Evolutionary conservation across 2,888 invertebrate genomes (phyloP), one percentile per base, ranked within the genome.

Genomic region (Thelaira solivaga): DNA sequence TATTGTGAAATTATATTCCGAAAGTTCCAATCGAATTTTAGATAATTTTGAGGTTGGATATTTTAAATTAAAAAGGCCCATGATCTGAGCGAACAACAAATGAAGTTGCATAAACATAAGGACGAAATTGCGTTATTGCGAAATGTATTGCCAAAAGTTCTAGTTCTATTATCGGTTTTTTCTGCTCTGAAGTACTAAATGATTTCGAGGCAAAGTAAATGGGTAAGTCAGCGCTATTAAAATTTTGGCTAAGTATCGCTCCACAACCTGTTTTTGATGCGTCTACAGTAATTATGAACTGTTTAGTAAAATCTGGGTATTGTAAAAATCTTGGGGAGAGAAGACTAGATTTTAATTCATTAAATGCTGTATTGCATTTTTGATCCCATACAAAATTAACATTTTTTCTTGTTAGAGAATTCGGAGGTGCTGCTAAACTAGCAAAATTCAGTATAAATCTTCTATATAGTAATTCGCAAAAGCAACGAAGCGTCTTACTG

Each of bases 401-500:
- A 26, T 51, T 59, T 41, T 65, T 65, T 2, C 51, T 31, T n/a
- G 36, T 65, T 10, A 67, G 8, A 10, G 5, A n/a, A 20, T 67
- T 53, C 26, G 53, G 53, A 0, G 67, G 67, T 24, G 67, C 67
- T 29, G 53, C 65, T 7, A 51, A 13, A 2, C 36, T 18, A 18
- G 53, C 31, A 18, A 53, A 53, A 34, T 53, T 53, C 5, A 39
- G 55, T 39, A 55, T 39, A 20, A 39, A 55, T n/a, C 22, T 5
- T 20, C 55, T n/a, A n/a, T 55, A 22, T 67, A 53, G 43, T 67
- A 67, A 13, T 67, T 67, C 5, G 53, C 53, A 43, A 67, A 53
- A 13, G 65, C 65, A n/a, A 51, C 65, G 24, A 65, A 65, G n/a
- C 65, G 51, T 51, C 39, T 18, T 22, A 67, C 41, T 2, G 53